Evolutionary conservation across 2,113 vertebrate species (phyloP), one percentile per base, ranked within the genome.

Genomic region (Numida meleagris): DNA sequence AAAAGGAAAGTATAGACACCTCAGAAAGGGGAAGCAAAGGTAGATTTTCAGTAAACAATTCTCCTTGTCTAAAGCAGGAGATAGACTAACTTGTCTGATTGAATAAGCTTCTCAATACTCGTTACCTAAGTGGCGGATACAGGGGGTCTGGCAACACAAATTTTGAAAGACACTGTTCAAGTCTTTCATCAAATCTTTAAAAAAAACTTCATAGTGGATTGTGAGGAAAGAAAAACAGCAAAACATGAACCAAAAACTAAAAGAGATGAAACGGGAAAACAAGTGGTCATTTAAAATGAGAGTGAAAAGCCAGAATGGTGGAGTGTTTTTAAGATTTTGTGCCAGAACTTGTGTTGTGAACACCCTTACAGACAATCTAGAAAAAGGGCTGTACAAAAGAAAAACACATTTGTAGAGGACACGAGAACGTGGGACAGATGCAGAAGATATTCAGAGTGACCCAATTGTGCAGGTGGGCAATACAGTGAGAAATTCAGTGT

Each of bases 251-350:
- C 31, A 43, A 85, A 92, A 90, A 12, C 12, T 55, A 34, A 67
- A 29, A 66, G 42, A 90, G 13, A 27, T 8, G 6, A 31, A 88
- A 67, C 29, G 65, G 43, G 29, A 88, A 24, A 50, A 87, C 0
- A 0, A 14, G 3, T 5, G 25, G 15, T 73, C 15, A 9, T 51
- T 80, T 17, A 19, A 20, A 29, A 57, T 55, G 1, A 2, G 14
- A 24, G 46, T 57, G 31, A 79, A 82, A 88, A 93, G 21, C 21
- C 42, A 62, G 48, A 10, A 33, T 9, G 62, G 10, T 33, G 36
- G 45, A 2, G 5, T 25, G 14, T 3, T 29, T 84, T 72, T n/a
- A 34, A 50, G 20, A 18, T 89, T 62, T 40, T 48, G 8, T 68
- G n/a, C 21, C 48, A 43, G 31, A 33, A 38, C 9, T 2, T 9